Percentiles rank a stretch among this genome's conserved stretches.
Conservation (phyloP, 2,113 vertebrate species). For the Asarcornis scutulata region DNA sequence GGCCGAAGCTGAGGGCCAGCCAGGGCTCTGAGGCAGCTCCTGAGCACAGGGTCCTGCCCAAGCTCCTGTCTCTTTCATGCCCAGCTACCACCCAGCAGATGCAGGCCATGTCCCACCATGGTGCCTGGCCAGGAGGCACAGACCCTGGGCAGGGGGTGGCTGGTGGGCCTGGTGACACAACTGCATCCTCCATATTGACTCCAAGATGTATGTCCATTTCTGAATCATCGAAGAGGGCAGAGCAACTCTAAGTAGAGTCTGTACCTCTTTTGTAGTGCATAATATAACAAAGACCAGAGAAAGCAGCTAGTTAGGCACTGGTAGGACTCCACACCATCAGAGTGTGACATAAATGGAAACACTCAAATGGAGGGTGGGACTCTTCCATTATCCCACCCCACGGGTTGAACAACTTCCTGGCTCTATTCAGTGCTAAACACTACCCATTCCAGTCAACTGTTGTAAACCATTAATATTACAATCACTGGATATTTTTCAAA, state of each 20-base stretch:
- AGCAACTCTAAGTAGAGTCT: not conserved
- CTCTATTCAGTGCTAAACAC: not conserved
- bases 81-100: not conserved
- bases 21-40: not conserved
- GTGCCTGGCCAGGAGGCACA: accelerated
- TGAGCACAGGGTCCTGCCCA: accelerated
- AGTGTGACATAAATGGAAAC: not conserved
- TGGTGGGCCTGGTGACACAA: not conserved
- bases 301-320: not conserved
- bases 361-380: accelerated
- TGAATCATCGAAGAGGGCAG: not conserved
- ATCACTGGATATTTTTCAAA: not conserved
- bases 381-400: not conserved
- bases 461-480: not conserved
- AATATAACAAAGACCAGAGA: not conserved
- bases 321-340: not conserved
- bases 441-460: not conserved
- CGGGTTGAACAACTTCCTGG: not conserved
- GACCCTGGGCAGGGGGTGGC: accelerated
- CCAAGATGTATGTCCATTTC: not conserved
- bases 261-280: not conserved
- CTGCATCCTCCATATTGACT: accelerated
- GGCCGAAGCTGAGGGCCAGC: not conserved
- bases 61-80: not conserved
- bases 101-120: accelerated